Evolutionary conservation across 1,140 invertebrate species (phyloP).

Genomic region (Bombus haemorrhoidalis): DNA sequence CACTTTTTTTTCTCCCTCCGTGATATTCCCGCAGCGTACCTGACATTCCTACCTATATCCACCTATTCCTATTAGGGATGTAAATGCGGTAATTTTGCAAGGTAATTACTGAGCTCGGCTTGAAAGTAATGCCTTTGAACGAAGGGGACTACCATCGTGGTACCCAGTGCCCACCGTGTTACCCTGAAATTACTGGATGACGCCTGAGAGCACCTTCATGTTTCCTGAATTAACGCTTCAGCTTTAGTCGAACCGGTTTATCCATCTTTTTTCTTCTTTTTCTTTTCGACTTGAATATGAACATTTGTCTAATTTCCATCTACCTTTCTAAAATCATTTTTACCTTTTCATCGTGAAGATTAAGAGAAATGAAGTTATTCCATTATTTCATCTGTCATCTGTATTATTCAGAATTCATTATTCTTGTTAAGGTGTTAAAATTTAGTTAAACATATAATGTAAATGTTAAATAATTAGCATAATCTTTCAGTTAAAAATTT

Average conservation of each 20-base stretch:
- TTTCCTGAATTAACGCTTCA: constrained; percentile 65
- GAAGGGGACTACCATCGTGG: constrained; percentile 45
- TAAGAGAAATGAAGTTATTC: too few relatives aligned
- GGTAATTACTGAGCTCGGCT: constrained; percentile 72
- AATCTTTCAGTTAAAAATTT: too few relatives aligned
- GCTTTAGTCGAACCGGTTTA: constrained; percentile 45
- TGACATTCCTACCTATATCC: constrained; percentile 75
- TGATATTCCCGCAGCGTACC: constrained; percentile 67
- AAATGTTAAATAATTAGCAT: too few relatives aligned
- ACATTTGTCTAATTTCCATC: not conserved
- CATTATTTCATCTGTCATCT: too few relatives aligned
- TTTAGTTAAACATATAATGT: too few relatives aligned
- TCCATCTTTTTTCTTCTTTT: constrained; percentile 26
- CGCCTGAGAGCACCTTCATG: constrained; percentile 58
- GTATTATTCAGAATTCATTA: too few relatives aligned
- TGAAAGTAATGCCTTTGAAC: constrained; percentile 73
- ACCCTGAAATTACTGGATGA: constrained; percentile 69
- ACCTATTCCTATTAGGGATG: constrained; percentile 77
- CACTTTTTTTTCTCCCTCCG: constrained; percentile 10
- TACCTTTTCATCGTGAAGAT: not conserved
- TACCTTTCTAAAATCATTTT: not conserved
- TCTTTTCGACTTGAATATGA: not conserved
- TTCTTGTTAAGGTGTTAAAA: too few relatives aligned
- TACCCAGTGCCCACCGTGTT: constrained; percentile 60
- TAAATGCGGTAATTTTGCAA: constrained; percentile 76